Conservation (phyloP, 64 coral and sea anemone genomes). For the Cladopsammia gracilis region DNA sequence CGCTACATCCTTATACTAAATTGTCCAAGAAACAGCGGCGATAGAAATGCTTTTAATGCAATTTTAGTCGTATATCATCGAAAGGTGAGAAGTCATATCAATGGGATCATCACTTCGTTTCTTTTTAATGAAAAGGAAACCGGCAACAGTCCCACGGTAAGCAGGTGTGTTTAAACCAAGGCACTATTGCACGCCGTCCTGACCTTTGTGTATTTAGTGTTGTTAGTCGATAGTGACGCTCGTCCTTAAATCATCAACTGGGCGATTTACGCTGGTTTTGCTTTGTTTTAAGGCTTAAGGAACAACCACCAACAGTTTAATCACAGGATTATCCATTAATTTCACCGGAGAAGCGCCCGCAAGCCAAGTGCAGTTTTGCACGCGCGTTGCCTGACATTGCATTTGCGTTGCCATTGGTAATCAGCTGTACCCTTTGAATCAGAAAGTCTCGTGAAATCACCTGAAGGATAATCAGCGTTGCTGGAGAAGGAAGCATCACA, state of each 20-base stretch:
- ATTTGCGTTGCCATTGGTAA: not conserved
- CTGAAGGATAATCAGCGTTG: not conserved
- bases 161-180: not conserved
- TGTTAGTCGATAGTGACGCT: not conserved
- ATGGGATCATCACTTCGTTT: not conserved
- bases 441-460: not conserved
- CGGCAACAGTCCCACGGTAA: too few relatives aligned
- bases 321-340: not conserved
- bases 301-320: not conserved
- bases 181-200: too few relatives aligned
- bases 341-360: not conserved
- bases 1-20: not conserved
- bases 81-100: slow-evolving; percentile 6
- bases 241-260: not conserved
- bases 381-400: not conserved
- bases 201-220: too few relatives aligned
- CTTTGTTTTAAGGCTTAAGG: not conserved
- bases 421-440: too few relatives aligned
- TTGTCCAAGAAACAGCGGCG: not conserved
- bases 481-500: too few relatives aligned
- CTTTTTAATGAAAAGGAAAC: not conserved
- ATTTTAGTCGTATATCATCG: not conserved
- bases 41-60: not conserved
- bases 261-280: not conserved
- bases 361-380: not conserved